phyloP scores from a whole-genome alignment of 2,888 invertebrate genomes.

The Heliconius sara region DNA sequence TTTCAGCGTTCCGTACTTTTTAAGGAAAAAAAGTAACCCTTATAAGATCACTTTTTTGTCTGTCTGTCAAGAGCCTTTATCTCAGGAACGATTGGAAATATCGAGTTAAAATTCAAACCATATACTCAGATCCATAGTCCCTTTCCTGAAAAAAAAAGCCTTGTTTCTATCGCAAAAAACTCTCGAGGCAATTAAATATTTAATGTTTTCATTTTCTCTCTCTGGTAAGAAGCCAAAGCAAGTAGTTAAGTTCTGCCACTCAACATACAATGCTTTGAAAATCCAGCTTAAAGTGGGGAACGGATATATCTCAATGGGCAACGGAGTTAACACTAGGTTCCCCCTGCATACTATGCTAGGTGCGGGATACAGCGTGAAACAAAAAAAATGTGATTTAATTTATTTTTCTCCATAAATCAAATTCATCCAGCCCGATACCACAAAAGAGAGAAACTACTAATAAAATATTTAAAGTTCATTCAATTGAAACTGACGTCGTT shows the following conservation, averaged over 20 bases:
- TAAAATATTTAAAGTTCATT: neutral
- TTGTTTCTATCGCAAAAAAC: neutral
- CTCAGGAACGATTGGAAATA: no score
- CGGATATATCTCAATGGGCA: neutral
- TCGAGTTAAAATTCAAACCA: no score
- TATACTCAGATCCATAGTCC: no score
- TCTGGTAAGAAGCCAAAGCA: neutral
- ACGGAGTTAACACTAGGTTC: neutral
- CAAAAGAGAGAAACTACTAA: neutral
- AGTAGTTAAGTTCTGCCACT: neutral
- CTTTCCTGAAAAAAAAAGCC: no score
- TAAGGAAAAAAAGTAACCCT: no score
- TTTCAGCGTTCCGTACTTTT: no score
- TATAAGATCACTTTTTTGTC: no score
- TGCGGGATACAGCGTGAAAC: neutral
- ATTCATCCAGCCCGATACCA: no score
- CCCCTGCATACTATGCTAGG: neutral
- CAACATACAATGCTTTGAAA: neutral
- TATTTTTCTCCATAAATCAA: no score
- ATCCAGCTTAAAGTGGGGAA: neutral
- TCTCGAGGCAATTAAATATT: neutral
- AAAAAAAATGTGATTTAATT: neutral
- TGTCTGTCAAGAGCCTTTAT: no score
- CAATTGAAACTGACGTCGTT: constrained; percentile 5
- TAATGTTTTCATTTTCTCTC: neutral